A percentile compares a stretch with the other conserved stretches of the same genome.
These are phyloP conservation scores for Neodon shergylaensis DNA, from an alignment of 2,113 vertebrate genomes.

Conservation along the genomic window DNA sequence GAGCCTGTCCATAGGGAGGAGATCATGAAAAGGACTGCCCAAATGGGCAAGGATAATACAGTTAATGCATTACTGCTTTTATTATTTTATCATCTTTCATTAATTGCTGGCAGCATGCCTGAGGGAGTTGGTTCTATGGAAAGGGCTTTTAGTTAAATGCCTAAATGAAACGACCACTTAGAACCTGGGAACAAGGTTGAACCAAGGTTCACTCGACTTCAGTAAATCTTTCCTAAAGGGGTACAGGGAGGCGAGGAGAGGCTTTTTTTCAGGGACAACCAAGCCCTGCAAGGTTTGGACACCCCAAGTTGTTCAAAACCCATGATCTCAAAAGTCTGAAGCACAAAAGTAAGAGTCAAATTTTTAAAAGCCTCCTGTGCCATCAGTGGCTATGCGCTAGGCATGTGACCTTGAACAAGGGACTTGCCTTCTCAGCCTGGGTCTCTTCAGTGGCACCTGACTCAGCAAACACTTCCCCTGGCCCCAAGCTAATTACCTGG, in stretches of 20 bases:
- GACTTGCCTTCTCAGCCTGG: neutral
- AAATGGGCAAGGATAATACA: constrained; percentile 84
- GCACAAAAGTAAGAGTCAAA: neutral
- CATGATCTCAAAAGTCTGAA: neutral
- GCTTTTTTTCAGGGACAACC: neutral
- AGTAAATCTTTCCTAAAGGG: constrained; percentile 75
- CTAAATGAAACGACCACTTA: constrained; percentile 84
- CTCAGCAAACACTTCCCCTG: neutral
- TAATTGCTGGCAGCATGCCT: constrained; percentile 87
- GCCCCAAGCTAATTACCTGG: neutral
- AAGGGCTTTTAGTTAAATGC: constrained; percentile 89
- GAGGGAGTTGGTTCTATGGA: constrained; percentile 76
- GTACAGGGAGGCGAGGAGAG: neutral
- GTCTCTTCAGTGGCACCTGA: neutral
- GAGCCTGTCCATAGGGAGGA: constrained; percentile 84
- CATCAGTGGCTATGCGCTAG: accelerated
- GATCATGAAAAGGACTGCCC: constrained; percentile 85
- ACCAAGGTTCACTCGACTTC: constrained; percentile 83
- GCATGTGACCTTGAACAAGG: neutral
- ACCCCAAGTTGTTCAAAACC: neutral
- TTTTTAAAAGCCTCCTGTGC: neutral
- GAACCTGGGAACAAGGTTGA: constrained; percentile 84
- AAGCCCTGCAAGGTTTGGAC: accelerated
- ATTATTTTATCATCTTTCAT: constrained; percentile 89
- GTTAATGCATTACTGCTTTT: constrained; percentile 89